These are phyloP conservation scores for Anticlea derivata DNA, from an alignment of 2,888 invertebrate species.

Conservation along the genomic window DNA sequence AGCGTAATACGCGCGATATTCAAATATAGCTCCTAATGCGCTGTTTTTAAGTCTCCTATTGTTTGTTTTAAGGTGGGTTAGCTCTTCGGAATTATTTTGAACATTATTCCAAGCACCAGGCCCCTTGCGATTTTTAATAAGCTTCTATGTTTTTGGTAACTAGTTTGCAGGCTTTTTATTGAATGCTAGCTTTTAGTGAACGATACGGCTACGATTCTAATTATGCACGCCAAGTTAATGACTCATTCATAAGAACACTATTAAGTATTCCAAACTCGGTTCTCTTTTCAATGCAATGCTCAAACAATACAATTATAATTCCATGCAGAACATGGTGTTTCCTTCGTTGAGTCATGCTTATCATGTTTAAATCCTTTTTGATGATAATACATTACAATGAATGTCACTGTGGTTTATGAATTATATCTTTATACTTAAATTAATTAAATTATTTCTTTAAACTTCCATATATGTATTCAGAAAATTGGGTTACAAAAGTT, in stretches of 20 bases:
- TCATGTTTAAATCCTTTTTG: background rate
- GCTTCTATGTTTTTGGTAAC: conserved; percentile 53
- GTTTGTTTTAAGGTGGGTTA: too few species aligned
- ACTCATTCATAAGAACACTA: conserved; percentile 48
- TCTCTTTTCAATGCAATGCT: conserved; percentile 59
- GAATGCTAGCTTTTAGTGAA: background rate
- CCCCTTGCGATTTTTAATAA: too few species aligned
- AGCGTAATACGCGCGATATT: too few species aligned
- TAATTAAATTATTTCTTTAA: too few species aligned
- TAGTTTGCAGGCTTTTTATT: too few species aligned
- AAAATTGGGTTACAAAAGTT: too few species aligned
- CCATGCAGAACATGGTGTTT: conserved; percentile 50
- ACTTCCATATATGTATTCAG: too few species aligned
- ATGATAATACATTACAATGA: too few species aligned
- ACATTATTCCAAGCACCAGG: too few species aligned
- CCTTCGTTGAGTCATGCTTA: conserved; percentile 57
- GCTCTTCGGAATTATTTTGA: too few species aligned
- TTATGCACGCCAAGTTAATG: conserved; percentile 33
- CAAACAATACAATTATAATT: conserved; percentile 47
- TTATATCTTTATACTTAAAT: too few species aligned
- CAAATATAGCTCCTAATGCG: conserved; percentile 34
- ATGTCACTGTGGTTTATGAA: too few species aligned
- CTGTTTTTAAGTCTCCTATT: conserved; percentile 27
- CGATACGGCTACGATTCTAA: background rate
- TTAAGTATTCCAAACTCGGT: conserved; percentile 50